phyloP scores from a whole-genome alignment of 2,888 invertebrate genomes.

The Falcaria lacertinaria region DNA sequence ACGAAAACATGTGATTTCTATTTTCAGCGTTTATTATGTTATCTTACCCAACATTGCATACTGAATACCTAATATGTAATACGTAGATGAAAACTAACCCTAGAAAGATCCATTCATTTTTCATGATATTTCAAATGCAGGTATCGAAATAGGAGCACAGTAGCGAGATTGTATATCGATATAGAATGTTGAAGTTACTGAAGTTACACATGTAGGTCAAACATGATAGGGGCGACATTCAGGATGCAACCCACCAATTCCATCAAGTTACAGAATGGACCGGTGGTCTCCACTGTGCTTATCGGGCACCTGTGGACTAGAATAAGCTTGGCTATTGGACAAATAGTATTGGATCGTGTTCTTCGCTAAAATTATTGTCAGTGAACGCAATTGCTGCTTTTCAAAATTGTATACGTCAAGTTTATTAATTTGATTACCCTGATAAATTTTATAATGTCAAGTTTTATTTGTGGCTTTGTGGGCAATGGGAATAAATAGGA shows the following conservation, averaged over 20 bases:
- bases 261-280: constrained; percentile 44
- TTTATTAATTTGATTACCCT: too few relatives aligned
- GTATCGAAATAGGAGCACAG: neutral
- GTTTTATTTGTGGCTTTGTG: too few relatives aligned
- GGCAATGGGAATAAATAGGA: too few relatives aligned
- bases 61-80: too few relatives aligned
- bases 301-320: constrained; percentile 69
- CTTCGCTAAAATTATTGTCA: too few relatives aligned
- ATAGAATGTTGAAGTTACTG: constrained; percentile 2
- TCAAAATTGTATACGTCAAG: neutral
- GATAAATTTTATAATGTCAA: too few relatives aligned
- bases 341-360: constrained; percentile 23
- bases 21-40: too few relatives aligned
- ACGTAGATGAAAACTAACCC: too few relatives aligned
- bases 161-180: constrained; percentile 1
- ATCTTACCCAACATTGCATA: too few relatives aligned
- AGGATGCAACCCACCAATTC: constrained; percentile 51
- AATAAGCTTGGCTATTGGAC: constrained; percentile 62
- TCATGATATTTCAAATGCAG: neutral
- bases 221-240: constrained; percentile 34
- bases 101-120: neutral
- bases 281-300: constrained; percentile 48
- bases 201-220: constrained; percentile 8
- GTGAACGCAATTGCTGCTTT: neutral
- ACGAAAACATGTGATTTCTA: too few relatives aligned